Base-by-base conservation (phyloP, 1,140 invertebrate genomes). In the Hyles euphorbiae region DNA sequence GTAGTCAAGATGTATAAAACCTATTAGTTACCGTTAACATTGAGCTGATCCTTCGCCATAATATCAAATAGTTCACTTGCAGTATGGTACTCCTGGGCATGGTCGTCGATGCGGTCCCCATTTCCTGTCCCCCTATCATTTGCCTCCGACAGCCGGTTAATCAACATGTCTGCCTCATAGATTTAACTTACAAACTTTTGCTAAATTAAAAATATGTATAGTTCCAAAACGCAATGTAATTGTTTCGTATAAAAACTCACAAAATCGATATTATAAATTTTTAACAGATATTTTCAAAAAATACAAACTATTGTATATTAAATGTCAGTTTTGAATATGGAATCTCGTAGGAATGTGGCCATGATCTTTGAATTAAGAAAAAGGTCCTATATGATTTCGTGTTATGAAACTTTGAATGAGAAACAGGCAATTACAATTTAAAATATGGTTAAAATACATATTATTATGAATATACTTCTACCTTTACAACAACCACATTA, bases 191-290 rank as follows among this genome's bases (percentile, higher is more conserved):
- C 48, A 59, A 63, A 53, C 55, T 56, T 49, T 47, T 55, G 56
- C 47, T 34, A 64, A 62, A 67, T 61, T 61, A 56, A 54, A 56
- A 50, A 54, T 52, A 62, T 43, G 8, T 60, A 60, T 36, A 51
- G 34, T 34, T 61, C 44, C 58, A 67, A 64, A 67, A 67, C 22
- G 57, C 43, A 9, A 22, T 64, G 62, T 60, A 60, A 63, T 58
- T 56, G 51, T 56, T 49, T 49, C 62, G 57, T 74, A 73, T 47
- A 77, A 83, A 79, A 72, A 48, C 47, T 11, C 63, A 70, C 73
- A 65, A 58, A 75, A 76, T 75, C 61, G 64, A 61, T 70, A 74
- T 80, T 78, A 70, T 70, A 76, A 83, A 76, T 74, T 76, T 82
- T 77, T 60, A 64, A 63, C 65, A 65, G 62, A 67, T 69, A 77